These are phyloP conservation scores for Protaetia brevitarsis DNA, from an alignment of 1,140 invertebrate species.

Conservation along the genomic window DNA sequence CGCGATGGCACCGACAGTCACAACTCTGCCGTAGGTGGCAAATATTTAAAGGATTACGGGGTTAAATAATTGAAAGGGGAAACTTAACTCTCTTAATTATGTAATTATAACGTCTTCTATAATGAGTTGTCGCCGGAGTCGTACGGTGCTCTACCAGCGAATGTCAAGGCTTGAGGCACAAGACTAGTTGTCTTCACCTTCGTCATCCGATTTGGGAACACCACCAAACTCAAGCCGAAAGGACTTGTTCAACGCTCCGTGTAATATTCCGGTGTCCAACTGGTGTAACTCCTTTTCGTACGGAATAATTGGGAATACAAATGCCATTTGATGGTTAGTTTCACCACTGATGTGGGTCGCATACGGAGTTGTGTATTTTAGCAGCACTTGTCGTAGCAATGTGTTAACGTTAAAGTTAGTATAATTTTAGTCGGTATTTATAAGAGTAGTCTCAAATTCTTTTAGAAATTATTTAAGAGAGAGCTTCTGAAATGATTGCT, in stretches of 20 bases:
- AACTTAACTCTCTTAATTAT: constrained; percentile 22
- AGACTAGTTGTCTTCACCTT: neutral
- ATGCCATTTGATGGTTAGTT: neutral
- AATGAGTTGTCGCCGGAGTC: constrained; percentile 10
- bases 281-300: neutral
- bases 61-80: constrained; percentile 18
- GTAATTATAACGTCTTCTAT: constrained; percentile 11
- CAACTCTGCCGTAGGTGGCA: neutral
- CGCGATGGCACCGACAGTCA: neutral
- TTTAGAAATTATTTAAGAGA: too few species aligned
- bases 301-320: neutral
- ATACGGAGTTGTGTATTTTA: too few species aligned
- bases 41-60: constrained; percentile 5
- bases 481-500: too few species aligned
- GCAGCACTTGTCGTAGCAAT: too few species aligned
- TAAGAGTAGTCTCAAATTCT: too few species aligned
- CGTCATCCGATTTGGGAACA: constrained; percentile 2
- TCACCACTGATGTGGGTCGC: too few species aligned
- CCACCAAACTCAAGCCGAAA: neutral
- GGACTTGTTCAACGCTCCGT: neutral
- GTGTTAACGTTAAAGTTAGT: too few species aligned
- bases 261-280: neutral
- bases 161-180: neutral
- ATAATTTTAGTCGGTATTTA: too few species aligned
- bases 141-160: neutral